These are phyloP conservation scores for Capromys pilorides DNA, from an alignment of 2,797 vertebrate genomes.

Conservation along the genomic window DNA sequence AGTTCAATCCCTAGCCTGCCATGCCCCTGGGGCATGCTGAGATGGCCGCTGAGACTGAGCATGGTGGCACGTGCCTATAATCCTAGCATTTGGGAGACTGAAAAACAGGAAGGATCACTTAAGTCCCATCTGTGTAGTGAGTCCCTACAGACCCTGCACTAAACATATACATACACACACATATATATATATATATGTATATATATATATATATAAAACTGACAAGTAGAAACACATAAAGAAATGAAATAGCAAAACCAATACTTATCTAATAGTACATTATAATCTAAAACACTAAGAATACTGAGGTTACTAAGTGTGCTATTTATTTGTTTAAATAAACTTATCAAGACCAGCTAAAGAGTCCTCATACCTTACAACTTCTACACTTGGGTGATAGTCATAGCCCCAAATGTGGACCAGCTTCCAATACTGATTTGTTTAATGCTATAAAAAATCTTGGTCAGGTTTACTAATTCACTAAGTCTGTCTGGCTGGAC, in stretches of 20 bases:
- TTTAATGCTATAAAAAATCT: conserved; percentile 1
- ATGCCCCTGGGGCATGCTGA: no score
- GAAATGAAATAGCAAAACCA: not conserved
- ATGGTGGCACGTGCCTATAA: no score
- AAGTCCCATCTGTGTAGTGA: no score
- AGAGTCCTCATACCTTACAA: not conserved
- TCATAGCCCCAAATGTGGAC: conserved; percentile 12
- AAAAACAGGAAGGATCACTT: no score
- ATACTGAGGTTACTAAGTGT: not conserved
- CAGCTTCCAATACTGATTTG: not conserved
- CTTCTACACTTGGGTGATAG: not conserved
- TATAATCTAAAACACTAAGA: not conserved
- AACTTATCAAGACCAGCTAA: not conserved
- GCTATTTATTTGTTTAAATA: not conserved
- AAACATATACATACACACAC: no score
- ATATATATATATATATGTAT: no score
- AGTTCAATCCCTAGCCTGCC: no score
- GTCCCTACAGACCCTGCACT: no score
- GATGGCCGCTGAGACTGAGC: no score
- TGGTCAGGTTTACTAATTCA: not conserved
- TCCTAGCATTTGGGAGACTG: no score
- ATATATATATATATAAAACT: not conserved
- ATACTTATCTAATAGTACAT: not conserved
- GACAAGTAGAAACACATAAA: not conserved
- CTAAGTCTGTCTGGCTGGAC: not conserved